Conservation (phyloP, 1,140 invertebrate genomes). For the Drosophila fuyamai region DNA sequence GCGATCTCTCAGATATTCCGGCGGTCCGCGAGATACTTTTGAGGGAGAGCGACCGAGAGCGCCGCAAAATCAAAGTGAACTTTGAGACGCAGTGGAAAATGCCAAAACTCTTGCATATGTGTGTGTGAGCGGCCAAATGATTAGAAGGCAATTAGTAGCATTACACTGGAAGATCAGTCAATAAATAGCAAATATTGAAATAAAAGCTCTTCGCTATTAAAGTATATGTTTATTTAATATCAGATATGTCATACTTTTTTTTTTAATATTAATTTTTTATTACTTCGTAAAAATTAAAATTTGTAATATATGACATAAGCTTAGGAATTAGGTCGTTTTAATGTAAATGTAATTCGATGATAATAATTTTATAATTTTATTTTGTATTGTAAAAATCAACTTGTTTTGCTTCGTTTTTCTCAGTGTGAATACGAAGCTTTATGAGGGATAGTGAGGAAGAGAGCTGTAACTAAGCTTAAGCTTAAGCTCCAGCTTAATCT, state of each 20-base stretch:
- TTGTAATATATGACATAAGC: no score
- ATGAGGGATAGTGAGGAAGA: neutral
- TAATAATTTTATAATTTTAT: no score
- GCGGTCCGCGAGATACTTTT: conserved; percentile 8
- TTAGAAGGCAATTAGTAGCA: conserved; percentile 53
- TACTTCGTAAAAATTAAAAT: no score
- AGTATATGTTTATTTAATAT: no score
- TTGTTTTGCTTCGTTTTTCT: neutral
- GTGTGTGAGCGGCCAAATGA: conserved; percentile 33
- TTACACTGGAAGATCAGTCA: neutral
- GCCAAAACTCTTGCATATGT: conserved; percentile 53
- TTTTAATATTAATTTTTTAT: neutral
- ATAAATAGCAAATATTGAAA: neutral
- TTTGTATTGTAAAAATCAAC: neutral
- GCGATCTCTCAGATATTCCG: conserved; percentile 50
- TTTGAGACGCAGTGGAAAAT: conserved; percentile 79
- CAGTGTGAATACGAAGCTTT: conserved; percentile 1
- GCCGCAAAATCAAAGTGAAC: conserved; percentile 63
- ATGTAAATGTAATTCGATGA: no score
- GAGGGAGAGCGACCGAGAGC: neutral
- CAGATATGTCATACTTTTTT: no score
- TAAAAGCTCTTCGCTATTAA: no score
- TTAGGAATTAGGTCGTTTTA: no score
- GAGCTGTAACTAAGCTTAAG: conserved; percentile 1
- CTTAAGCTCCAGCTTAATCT: neutral